Percentiles rank a stretch among this genome's conserved stretches.
phyloP scores from a whole-genome alignment of 2,113 vertebrate species.

The Salvelinus namaycush region DNA sequence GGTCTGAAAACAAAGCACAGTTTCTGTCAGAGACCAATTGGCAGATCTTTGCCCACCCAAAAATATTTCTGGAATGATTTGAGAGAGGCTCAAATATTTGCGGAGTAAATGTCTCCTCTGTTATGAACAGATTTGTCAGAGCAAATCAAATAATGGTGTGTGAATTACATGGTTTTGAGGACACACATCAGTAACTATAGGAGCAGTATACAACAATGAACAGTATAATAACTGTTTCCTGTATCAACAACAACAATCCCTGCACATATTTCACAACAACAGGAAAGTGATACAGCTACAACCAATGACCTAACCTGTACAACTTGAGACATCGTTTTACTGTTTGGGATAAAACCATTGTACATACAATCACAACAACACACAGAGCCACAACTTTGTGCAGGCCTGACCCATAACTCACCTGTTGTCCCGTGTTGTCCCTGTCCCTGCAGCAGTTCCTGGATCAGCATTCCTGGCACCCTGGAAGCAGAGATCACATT shows the following conservation, averaged over 20 bases:
- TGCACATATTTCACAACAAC: not conserved
- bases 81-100: too few relatives aligned
- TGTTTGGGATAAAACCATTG: not conserved
- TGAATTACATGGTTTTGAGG: not conserved
- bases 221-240: not conserved
- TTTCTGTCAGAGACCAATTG: not conserved
- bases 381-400: constrained; percentile 1
- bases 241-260: not conserved
- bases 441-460: constrained; percentile 38
- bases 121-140: not conserved
- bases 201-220: not conserved
- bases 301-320: not conserved
- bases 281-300: not conserved
- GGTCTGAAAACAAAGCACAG: not conserved
- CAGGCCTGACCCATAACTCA: constrained; percentile 36
- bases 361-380: not conserved
- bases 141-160: not conserved
- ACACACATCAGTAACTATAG: not conserved
- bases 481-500: constrained; percentile 68
- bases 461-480: constrained; percentile 49
- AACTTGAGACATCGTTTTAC: not conserved
- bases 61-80: too few relatives aligned
- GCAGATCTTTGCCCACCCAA: too few relatives aligned
- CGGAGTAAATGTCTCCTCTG: too few relatives aligned
- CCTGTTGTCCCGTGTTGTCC: constrained; percentile 59